Evolutionary conservation across 2,888 invertebrate genomes (phyloP), one percentile per base, ranked within the genome.

Genomic region (Coremacera marginata): DNA sequence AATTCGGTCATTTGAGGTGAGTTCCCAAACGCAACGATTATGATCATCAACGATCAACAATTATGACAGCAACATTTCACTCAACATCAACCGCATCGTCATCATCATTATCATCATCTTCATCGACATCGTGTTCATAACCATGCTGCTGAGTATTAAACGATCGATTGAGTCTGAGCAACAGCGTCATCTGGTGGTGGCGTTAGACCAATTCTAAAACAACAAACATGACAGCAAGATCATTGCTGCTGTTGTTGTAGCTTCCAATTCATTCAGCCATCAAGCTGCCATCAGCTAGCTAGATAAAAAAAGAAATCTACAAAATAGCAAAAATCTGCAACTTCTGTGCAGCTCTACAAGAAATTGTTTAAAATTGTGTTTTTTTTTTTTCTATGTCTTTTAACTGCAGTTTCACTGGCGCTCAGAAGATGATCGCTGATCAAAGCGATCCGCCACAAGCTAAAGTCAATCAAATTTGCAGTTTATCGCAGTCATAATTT

Each of bases 131-230:
- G 60, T 27, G 27, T 27, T 60, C 25, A 27, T 27, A 11, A 27
- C 7, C 27, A 27, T 25, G 67, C 44, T 44, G 67, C 22, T 3
- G 22, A 14, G 14, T 74, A 76, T 25, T 27, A 70, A 70, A 76
- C 78, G 57, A 34, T 52, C 57, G 37, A 55, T 37, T 68, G 37
- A 37, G 44, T 27, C 19, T 62, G 77, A 63, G 25, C 74, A 67
- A 44, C 31, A 75, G 62, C 70, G 70, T 34, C 75, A 75, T 70
- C 75, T 67, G 74, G 67, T 70, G 75, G 75, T 75, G 75, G 75
- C 75, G 75, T 75, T 75, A 75, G 75, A 75, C 31, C 22, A 44
- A 8, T 19, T 62, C 34, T 75, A 70, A 70, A 75, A 75, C 49
- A 75, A 75, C 75, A 75, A 75, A 75, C 75, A 68, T 44, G 51